Evolutionary conservation across 2,797 vertebrate species (phyloP).

Genomic region (Hoplostethus atlanticus): DNA sequence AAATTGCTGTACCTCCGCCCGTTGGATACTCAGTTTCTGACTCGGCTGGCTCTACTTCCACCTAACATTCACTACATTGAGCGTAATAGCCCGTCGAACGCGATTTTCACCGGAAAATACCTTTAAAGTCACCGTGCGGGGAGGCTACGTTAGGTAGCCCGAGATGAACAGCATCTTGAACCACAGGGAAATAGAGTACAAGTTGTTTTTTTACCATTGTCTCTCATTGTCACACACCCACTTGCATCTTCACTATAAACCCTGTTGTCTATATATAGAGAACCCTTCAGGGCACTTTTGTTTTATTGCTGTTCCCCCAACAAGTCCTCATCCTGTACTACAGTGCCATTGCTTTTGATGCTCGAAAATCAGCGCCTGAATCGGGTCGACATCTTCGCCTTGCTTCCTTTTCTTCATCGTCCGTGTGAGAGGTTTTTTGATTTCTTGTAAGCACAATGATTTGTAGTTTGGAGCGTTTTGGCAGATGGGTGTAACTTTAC

Average conservation of each 20-base stretch:
- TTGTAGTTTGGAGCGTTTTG: conserved; percentile 1
- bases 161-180: conserved; percentile 36
- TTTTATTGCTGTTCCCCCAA: conserved; percentile 52
- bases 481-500: not conserved
- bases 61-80: conserved; percentile 26
- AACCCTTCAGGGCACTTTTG: conserved; percentile 26
- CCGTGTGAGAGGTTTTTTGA: conserved; percentile 17
- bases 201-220: conserved; percentile 24
- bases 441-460: conserved; percentile 22
- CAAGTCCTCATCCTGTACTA: conserved; percentile 48
- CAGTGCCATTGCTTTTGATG: conserved; percentile 45
- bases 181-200: conserved; percentile 47
- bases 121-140: not conserved
- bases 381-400: conserved; percentile 37
- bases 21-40: conserved; percentile 8
- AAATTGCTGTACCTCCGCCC: not conserved
- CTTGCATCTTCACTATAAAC: conserved; percentile 56
- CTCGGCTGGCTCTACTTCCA: conserved; percentile 2
- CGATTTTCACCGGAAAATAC: conserved; percentile 15
- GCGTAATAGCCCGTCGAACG: conserved; percentile 4
- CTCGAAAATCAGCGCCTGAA: conserved; percentile 37
- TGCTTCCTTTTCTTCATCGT: conserved; percentile 1
- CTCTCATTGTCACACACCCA: conserved; percentile 56
- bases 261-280: conserved; percentile 51
- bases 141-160: conserved; percentile 16